Evolutionary conservation across 2,888 invertebrate genomes (phyloP), one percentile per base, ranked within the genome.

Genomic region (Omphaloscelis lunosa): DNA sequence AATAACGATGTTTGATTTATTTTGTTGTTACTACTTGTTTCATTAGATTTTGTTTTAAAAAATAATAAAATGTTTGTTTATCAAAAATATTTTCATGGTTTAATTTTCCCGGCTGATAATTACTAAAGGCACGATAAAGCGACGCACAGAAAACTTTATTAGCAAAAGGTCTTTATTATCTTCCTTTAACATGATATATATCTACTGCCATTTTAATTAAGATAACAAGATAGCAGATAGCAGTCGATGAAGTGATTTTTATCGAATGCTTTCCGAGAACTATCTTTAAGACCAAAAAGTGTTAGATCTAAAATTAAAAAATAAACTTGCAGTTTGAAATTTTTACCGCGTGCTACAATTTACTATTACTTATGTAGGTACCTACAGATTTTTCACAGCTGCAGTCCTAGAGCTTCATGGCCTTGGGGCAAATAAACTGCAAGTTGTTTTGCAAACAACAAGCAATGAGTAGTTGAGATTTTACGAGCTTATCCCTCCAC

Each of bases 21-120:
- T 84, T 81, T 86, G 82, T 88, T 88, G 88, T 88, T 88, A 86
- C 78, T 86, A 88, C 76, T 87, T 85, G 86, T 88, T 87, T 84
- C 79, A 77, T 80, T 82, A 84, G 85, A 63, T 74, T 80, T 89
- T 89, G 89, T 89, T 89, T 87, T 79, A 61, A 84, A 88, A 88
- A 89, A 88, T 88, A 89, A 87, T 87, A 86, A 88, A 89, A 82
- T 77, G 84, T 83, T 89, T 89, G 86, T 88, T 88, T 83, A 85
- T 79, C 0, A 86, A 75, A 79, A 76, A 75, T 56, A 41, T 48
- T 39, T 63, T 27, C 0, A 1, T 51, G 3, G 8, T 59, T 67
- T 77, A 8, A 45, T 56, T 53, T 2, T 8, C 23, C 23, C 6
- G 2, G 8, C 34, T 34, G 3, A 6, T 75, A 6, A 51, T 34